Base-by-base conservation (phyloP, 2,113 vertebrate species). In the Rostratula benghalensis region DNA sequence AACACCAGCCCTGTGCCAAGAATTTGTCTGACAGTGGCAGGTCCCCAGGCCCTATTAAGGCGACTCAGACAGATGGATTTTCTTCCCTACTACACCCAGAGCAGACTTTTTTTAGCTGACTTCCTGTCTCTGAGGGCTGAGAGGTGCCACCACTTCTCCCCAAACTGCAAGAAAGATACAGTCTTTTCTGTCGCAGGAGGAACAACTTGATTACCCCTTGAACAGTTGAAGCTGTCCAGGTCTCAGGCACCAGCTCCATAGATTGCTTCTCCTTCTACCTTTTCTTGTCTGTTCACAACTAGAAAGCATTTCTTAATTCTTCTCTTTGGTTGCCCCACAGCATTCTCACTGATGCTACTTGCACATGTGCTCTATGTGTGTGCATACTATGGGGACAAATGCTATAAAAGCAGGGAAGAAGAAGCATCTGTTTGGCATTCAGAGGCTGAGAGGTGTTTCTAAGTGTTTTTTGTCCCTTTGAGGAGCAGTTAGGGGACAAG, bases 1-100 rank as follows among this genome's bases (percentile, higher is more conserved):
- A 94, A 93, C 92, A 82, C 69, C 56, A 91, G 46, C 28, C 48
- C 43, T 39, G 41, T 73, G 89, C 96, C 95, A 95, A 92, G 89
- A 96, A 94, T 89, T 92, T 13, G 3, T 64, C 69, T 59, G 81
- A 48, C 33, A 30, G 65, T 51, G 63, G 70, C 64, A 73, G 54
- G 65, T 91, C 92, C 89, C 80, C 3, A 13, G 69, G 75, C 74
- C 77, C 89, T 94, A 60, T 78, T 92, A 69, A 84, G 77, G 37
- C 48, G 57, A 69, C 65, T 82, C 48, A 91, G 35, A 76, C 56
- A 78, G 88, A 92, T 35, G 64, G 68, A 71, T 78, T 95, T 88
- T 53, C 57, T 75, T 68, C 43, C 63, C 54, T 70, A 3, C 9
- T 81, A n/a, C 41, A 61, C 61, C 77, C 76, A 69, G 45, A 69